Evolutionary conservation across 1,140 invertebrate genomes (phyloP).

Genomic region (Ladona fulva): DNA sequence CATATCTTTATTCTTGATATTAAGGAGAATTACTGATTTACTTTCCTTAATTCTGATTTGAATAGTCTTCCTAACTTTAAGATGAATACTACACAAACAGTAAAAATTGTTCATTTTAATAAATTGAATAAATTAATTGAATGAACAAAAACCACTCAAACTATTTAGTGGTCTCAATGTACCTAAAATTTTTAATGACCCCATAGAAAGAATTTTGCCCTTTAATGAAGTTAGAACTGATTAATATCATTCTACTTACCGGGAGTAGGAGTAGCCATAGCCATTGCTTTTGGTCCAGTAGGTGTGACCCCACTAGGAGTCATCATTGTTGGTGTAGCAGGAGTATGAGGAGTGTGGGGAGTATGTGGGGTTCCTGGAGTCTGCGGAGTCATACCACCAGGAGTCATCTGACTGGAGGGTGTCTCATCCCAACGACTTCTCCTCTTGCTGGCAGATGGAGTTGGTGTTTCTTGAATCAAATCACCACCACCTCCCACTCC

Average conservation of each 20-base stretch:
- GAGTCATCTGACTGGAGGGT: constrained; percentile 56
- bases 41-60: too few species aligned
- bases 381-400: constrained; percentile 62
- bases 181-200: too few species aligned
- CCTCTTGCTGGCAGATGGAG: constrained; percentile 86
- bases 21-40: too few species aligned
- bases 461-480: constrained; percentile 81
- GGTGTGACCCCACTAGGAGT: constrained; percentile 70
- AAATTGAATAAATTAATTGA: too few species aligned
- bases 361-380: constrained; percentile 55
- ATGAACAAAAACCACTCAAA: too few species aligned
- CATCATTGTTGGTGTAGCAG: constrained; percentile 48
- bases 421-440: constrained; percentile 95
- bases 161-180: too few species aligned
- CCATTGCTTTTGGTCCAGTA: constrained; percentile 94
- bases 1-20: too few species aligned
- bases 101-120: too few species aligned
- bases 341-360: constrained; percentile 40
- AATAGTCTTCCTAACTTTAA: too few species aligned
- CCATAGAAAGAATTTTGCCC: too few species aligned
- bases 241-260: constrained; percentile 42
- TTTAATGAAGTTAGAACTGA: too few species aligned
- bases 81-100: too few species aligned
- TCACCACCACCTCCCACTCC: constrained; percentile 51
- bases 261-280: constrained; percentile 92